Conservation (phyloP, 2,888 invertebrate genomes). For the Synergus itoensis region DNA sequence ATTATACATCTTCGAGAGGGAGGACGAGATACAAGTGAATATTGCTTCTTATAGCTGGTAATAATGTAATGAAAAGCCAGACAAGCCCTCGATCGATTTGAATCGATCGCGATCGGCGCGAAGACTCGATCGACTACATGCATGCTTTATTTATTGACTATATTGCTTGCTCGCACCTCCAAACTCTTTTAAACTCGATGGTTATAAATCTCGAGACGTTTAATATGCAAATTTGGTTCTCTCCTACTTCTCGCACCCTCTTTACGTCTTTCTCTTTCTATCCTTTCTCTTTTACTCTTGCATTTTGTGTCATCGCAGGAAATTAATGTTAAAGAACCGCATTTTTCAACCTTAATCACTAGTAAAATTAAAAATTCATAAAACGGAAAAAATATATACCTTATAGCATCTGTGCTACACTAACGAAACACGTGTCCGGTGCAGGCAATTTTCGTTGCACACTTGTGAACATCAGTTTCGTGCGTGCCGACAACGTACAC, state of each 20-base stretch:
- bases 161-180: constrained; percentile 68
- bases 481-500: constrained; percentile 71
- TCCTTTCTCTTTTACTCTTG: constrained; percentile 13
- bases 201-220: constrained; percentile 77
- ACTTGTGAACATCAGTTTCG: constrained; percentile 67
- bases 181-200: constrained; percentile 60
- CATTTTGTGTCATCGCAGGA: constrained; percentile 19
- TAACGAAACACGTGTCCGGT: constrained; percentile 66
- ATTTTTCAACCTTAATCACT: constrained; percentile 1
- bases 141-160: constrained; percentile 68
- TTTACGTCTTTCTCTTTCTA: not conserved
- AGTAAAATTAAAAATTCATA: not conserved
- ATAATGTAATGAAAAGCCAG: constrained; percentile 28
- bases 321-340: constrained; percentile 7
- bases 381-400: not conserved
- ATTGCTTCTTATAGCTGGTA: constrained; percentile 19
- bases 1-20: not conserved
- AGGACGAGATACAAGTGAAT: constrained; percentile 14
- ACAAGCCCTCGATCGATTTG: constrained; percentile 14
- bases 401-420: not conserved
- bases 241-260: constrained; percentile 51
- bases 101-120: constrained; percentile 43
- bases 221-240: constrained; percentile 75
- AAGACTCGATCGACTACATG: constrained; percentile 7
- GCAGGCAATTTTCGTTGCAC: constrained; percentile 63